A percentile compares a stretch with the other conserved stretches of the same genome.
Evolutionary conservation across 2,797 vertebrate genomes (phyloP).

Genomic region (Pangasius sanitwongsei): DNA sequence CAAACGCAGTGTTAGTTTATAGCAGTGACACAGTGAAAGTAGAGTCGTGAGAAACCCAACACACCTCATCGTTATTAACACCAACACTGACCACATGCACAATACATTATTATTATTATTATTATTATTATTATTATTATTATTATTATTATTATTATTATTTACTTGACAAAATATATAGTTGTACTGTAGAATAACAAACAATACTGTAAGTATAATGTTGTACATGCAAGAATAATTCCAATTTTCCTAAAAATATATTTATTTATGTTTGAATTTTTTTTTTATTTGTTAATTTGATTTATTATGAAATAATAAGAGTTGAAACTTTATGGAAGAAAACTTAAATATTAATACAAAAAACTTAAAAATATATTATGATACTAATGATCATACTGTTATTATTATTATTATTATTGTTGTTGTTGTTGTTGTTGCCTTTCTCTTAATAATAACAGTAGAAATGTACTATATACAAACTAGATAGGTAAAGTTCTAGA

Average conservation of each 20-base stretch:
- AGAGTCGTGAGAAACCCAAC: slow-evolving; percentile 32
- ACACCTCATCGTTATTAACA: not conserved
- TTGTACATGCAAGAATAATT: not conserved
- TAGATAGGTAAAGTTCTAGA: not conserved
- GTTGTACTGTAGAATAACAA: not conserved
- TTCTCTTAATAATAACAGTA: too few relatives aligned
- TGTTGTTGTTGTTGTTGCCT: not conserved
- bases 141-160: not conserved
- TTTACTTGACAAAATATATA: not conserved
- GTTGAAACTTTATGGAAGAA: not conserved
- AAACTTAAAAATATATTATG: not conserved
- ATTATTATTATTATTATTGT: not conserved
- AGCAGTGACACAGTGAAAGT: slow-evolving; percentile 8
- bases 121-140: not conserved
- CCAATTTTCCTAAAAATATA: not conserved
- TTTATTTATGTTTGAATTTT: not conserved
- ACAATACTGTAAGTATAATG: not conserved
- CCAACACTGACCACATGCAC: not conserved
- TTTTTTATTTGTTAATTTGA: not conserved
- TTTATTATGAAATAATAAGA: not conserved
- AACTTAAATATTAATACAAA: not conserved
- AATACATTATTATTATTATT: not conserved
- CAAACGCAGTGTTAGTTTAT: not conserved
- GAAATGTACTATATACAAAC: too few relatives aligned
- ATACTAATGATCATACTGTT: not conserved